Conservation (phyloP, 2,888 invertebrate species). For the Synanthedon formicaeformis region DNA sequence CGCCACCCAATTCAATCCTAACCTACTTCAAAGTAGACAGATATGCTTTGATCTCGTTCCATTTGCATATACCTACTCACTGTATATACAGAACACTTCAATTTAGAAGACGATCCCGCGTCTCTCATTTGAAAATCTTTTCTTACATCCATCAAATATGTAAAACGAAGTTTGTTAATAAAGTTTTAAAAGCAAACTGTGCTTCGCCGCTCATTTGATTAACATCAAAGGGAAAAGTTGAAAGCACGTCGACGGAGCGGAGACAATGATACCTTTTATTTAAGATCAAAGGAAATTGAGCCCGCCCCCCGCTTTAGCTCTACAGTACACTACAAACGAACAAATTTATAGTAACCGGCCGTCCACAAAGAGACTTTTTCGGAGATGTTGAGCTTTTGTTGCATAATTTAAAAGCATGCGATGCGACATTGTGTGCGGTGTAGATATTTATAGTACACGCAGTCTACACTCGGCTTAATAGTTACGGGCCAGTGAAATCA, state of each 20-base stretch:
- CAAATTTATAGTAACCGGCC: constrained; percentile 22
- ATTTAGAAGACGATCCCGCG: constrained; percentile 33
- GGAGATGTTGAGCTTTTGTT: constrained; percentile 20
- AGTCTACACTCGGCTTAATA: too few species aligned
- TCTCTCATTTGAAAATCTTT: constrained; percentile 34
- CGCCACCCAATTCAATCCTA: constrained; percentile 20
- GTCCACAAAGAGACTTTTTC: constrained; percentile 21
- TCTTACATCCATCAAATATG: constrained; percentile 26
- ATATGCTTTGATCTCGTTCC: constrained; percentile 50
- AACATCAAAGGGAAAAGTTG: constrained; percentile 54
- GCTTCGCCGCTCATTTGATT: constrained; percentile 48
- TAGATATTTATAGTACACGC: not conserved
- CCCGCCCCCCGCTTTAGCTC: constrained; percentile 18
- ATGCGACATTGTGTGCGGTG: not conserved
- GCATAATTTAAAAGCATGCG: constrained; percentile 20
- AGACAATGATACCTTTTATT: constrained; percentile 58
- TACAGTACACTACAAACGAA: constrained; percentile 11
- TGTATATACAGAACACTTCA: constrained; percentile 38
- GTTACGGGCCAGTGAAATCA: too few species aligned
- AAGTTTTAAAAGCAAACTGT: constrained; percentile 41
- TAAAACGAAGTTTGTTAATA: constrained; percentile 38
- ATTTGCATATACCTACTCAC: constrained; percentile 33
- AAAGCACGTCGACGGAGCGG: constrained; percentile 46
- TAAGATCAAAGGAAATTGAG: constrained; percentile 43
- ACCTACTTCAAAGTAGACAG: constrained; percentile 43